Evolutionary conservation across 2,797 vertebrate species (phyloP), one percentile per base, ranked within the genome.

Genomic region (Apogon talboti): DNA sequence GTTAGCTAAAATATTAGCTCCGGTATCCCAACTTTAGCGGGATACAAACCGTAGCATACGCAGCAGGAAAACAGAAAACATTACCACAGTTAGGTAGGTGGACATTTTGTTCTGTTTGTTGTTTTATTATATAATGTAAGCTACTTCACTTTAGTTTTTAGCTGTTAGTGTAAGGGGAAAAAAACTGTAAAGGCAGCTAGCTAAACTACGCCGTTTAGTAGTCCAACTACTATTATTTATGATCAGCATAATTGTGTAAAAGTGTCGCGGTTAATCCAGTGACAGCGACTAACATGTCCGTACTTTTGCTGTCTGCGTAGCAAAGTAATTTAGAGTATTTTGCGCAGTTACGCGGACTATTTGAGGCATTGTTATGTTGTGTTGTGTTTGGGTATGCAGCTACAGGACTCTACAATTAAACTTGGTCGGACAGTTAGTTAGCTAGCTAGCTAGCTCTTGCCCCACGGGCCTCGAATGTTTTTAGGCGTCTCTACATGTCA

Each of bases 51-150:
- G 24, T 33, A 42, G 8, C 4, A 46, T 43, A 73, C 41, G 42
- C 35, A 35, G 40, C 44, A n/a, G 70, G 60, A 4, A 62, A 47
- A 71, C 35, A 33, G 7, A 7, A 14, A 35, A 41, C 33, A 35
- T 49, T 3, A 51, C 8, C 3, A 12, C 9, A 58, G 51, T 10
- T 28, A 77, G 85, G 87, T 91, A 78, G 44, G 84, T 74, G 45
- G 44, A 53, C n/a, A 51, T 40, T 15, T 47, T 7, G 28, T 4
- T 62, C 47, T 10, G 51, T 54, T 54, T 19, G 59, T 61, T 28
- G n/a, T 49, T 54, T 62, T 13, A 40, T 35, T 62, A 16, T 8
- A 35, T 35, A 8, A 35, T 35, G 7, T 35, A 35, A 10, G 9
- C 33, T 35, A 8, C 33, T 35, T 35, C 33, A 35, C 33, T 8